Percentiles rank a stretch among this genome's conserved stretches.
These are phyloP conservation scores for Eustalomyia histrio DNA, from an alignment of 2,888 invertebrate genomes.

Conservation along the genomic window DNA sequence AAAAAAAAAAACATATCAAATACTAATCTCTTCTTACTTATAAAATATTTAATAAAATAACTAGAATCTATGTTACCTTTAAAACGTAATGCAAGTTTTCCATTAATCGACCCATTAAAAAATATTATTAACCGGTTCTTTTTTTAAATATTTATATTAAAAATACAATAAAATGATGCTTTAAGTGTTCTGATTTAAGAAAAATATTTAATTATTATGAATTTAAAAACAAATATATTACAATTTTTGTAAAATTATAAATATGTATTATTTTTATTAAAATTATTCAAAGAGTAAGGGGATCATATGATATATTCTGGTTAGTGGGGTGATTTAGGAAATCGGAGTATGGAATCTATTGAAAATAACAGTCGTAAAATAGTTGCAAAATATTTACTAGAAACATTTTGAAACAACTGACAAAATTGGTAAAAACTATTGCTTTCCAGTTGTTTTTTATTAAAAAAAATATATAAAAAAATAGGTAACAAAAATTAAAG, in stretches of 20 bases:
- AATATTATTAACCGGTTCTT: neutral
- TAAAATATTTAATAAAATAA: neutral
- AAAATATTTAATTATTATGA: slow-evolving; percentile 55
- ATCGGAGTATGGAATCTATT: too few relatives aligned
- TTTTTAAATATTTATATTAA: slow-evolving; percentile 17
- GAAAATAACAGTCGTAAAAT: too few relatives aligned
- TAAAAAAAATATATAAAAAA: too few relatives aligned
- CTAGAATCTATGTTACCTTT: slow-evolving; percentile 17
- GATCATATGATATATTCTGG: too few relatives aligned
- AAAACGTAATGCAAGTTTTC: slow-evolving; percentile 21
- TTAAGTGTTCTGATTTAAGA: slow-evolving; percentile 50
- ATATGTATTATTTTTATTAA: too few relatives aligned
- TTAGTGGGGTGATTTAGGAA: too few relatives aligned
- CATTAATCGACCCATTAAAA: neutral
- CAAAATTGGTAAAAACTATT: too few relatives aligned
- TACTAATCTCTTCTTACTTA: neutral
- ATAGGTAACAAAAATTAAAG: too few relatives aligned
- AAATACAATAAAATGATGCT: slow-evolving; percentile 30
- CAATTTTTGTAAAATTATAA: neutral
- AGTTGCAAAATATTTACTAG: too few relatives aligned
- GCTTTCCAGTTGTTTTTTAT: too few relatives aligned
- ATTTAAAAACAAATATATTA: slow-evolving; percentile 64
- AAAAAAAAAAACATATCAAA: slow-evolving; percentile 22
- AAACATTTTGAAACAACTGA: too few relatives aligned
- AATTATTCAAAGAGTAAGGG: too few relatives aligned